Base-by-base conservation (phyloP, 2,113 vertebrate species). In the Crypturellus undulatus region DNA sequence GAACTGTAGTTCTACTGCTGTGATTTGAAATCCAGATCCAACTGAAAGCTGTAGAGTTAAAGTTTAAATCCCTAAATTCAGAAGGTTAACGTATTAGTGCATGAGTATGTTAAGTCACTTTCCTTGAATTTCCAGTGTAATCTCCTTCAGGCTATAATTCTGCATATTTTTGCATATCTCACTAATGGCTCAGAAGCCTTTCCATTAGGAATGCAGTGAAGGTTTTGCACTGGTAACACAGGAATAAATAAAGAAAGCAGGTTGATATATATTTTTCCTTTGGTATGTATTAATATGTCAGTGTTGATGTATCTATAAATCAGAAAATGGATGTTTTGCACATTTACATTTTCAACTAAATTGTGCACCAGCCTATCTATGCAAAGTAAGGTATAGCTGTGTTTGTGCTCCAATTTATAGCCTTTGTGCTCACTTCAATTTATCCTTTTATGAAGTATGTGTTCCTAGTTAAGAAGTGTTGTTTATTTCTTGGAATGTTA, bases 161-260 rank as follows among this genome's bases (percentile, higher is more conserved):
- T 97, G 94, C 91, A 96, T 97, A 95, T 95, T 96, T 98, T 96
- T 97, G 84, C 93, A 97, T 97, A 95, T 97, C 78, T 96, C 70
- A 85, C 71, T 93, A 94, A 85, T 78, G 76, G 78, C 83, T 96
- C n/a, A 93, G 90, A 96, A 96, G 25, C 73, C 58, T 95, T 95
- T 90, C 70, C 78, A 80, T 93, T 94, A 96, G 71, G 16, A 93
- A 94, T 92, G 36, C 79, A 86, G 72, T 83, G 69, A 70, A 76
- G 58, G 64, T 59, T 78, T 84, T 88, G 26, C 47, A 64, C 22
- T 77, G 68, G 69, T 79, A 95, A 82, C 82, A 51, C 15, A 90
- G 10, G 49, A 82, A 84, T 70, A 94, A 92, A 95, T 85, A 25
- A 87, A 71, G 65, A 22, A 75, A 32, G 21, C 32, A 69, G 11